Base-by-base conservation (phyloP, 2,888 invertebrate genomes). In the Mimumesa dahlbomi region DNA sequence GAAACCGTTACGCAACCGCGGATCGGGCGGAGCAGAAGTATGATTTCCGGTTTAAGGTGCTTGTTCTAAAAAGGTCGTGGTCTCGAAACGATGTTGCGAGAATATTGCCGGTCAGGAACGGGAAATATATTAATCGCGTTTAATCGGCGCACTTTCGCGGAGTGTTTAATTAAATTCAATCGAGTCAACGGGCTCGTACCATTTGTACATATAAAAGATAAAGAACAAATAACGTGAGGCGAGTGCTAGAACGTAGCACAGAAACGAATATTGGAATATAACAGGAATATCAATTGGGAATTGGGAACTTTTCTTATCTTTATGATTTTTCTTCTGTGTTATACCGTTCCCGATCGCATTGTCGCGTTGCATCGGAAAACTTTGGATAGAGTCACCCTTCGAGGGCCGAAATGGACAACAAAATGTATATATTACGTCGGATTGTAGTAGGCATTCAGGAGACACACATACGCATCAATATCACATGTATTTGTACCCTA, bases 401-500 rank as follows among this genome's bases (percentile, higher is more conserved):
- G 58, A 46, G 68, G 61, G 46, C 40, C 29, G 52, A 74, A 72
- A 69, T 50, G 58, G 58, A 64, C 53, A 66, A 81, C 63, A 68
- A 79, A 79, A 74, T 83, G 82, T 83, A 82, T 82, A 67, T 64
- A 73, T 73, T 50, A 71, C 50, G 66, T 56, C 69, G 73, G 63
- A 73, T 50, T 69, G 63, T 63, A 75, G 62, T 66, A 73, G 66
- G 65, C 65, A 72, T 65, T 72, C 63, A 50, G 52, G 59, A 50
- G 59, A 73, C 58, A 74, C 75, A 63, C 78, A 68, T 77, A 73
- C 53, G 66, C 75, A 84, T 81, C 79, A 79, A 75, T 82, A 76
- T 85, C 82, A 85, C 83, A 84, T 87, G 83, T 86, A 88, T 86
- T 86, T 87, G 81, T 88, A 88, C 81, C 81, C 84, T 88, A 88